Evolutionary conservation across 1,140 invertebrate species (phyloP).

Genomic region (Dendrolimus kikuchii): DNA sequence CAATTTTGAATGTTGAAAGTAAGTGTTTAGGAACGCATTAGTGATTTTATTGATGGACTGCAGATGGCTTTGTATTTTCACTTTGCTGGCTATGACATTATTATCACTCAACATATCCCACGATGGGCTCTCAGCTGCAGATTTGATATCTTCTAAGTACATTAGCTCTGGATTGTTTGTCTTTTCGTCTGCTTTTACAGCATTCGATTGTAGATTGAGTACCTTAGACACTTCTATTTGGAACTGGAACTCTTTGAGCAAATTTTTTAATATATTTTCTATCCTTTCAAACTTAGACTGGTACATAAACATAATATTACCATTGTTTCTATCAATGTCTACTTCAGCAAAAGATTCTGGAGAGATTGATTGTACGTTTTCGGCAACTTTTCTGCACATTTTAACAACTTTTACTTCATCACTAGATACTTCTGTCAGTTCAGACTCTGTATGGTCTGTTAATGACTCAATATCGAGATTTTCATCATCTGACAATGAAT

Average conservation of each 20-base stretch:
- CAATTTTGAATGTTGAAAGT: slow-evolving; percentile 26
- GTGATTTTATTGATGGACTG: slow-evolving; percentile 40
- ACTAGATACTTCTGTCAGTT: slow-evolving; percentile 26
- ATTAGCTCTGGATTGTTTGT: slow-evolving; percentile 13
- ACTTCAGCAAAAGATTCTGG: slow-evolving; percentile 53
- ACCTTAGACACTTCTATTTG: slow-evolving; percentile 57
- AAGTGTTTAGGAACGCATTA: slow-evolving; percentile 35
- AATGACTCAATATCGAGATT: slow-evolving; percentile 42
- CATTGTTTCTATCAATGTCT: slow-evolving; percentile 47
- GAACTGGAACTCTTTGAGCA: slow-evolving; percentile 54
- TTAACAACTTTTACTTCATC: slow-evolving; percentile 30
- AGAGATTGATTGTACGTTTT: slow-evolving; percentile 28
- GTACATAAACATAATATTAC: slow-evolving; percentile 37
- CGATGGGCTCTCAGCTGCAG: slow-evolving; percentile 27
- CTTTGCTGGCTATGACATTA: slow-evolving; percentile 36
- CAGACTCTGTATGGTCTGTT: slow-evolving; percentile 36
- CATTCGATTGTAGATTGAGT: slow-evolving; percentile 34
- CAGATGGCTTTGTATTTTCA: slow-evolving; percentile 44
- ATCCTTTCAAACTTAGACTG: slow-evolving; percentile 49
- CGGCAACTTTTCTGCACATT: slow-evolving; percentile 53
- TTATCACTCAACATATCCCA: slow-evolving; percentile 55
- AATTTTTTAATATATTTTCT: slow-evolving; percentile 38
- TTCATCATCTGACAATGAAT: slow-evolving; percentile 26
- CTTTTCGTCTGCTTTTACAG: slow-evolving; percentile 12
- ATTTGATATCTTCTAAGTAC: slow-evolving; percentile 21